Base-by-base conservation (phyloP, 2,888 invertebrate species). In the Vandiemenella viatica region DNA sequence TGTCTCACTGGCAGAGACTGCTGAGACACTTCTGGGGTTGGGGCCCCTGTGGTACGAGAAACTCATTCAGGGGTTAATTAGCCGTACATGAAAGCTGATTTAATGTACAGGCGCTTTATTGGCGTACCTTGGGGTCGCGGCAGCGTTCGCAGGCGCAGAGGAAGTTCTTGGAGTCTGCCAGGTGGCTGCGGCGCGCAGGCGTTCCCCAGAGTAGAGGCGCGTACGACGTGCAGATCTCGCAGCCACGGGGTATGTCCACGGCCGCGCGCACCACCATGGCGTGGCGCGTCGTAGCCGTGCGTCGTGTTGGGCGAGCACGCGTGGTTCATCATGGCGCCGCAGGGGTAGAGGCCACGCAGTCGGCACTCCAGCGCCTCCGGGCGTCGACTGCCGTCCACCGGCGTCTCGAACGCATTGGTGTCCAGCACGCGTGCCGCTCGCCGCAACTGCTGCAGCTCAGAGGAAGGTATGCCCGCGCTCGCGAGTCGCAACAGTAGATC, bases 201-300 rank as follows among this genome's bases (percentile, higher is more conserved):
- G 82, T 83, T 26, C 78, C 77, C 83, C 83, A 83, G 41, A 80
- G 63, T 18, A 76, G 58, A 50, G 77, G 74, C 1, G 79, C 72
- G 58, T 84, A 84, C 41, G 76, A 74, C 45, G 78, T 74, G 43
- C 76, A 76, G 53, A 84, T 71, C 65, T 83, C 81, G 7, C 71
- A 63, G 18, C 77, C 78, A 49, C 71, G 69, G 43, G 63, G 61
- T 52, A 84, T 81, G 6, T 70, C 66, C 49, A 70, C 69, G 0
- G 74, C 68, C 1, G 82, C 77, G 59, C 70, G 73, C 0, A 79
- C 71, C 22, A 73, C 68, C 73, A 83, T 76, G 56, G 70, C 67
- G 47, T 70, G 69, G n/a, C n/a, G 15, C 61, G 57, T 79, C 76
- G 57, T 77, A 81, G 45, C 32, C 32, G 32, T 32, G 32, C 32